Conservation (phyloP, 2,888 invertebrate genomes). For the Napeogenes sylphis region DNA sequence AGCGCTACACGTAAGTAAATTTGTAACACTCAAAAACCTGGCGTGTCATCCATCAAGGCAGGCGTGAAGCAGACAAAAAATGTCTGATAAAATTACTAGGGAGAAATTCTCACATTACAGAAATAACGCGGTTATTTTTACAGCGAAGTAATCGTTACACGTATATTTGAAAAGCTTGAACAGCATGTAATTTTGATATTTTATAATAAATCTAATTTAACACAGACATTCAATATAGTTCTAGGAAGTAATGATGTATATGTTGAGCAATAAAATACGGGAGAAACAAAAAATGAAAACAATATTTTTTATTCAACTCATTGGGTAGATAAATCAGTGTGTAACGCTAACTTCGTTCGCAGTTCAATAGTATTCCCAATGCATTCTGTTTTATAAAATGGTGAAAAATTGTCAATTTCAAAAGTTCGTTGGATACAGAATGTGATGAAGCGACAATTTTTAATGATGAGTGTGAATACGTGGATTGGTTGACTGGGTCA, state of each 20-base stretch:
- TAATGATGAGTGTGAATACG: slow-evolving; percentile 4
- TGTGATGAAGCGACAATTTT: slow-evolving; percentile 7
- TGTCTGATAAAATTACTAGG: slow-evolving; percentile 30
- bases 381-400: slow-evolving; percentile 7
- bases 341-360: background rate
- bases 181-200: no score
- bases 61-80: slow-evolving; percentile 28
- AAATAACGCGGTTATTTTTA: slow-evolving; percentile 36
- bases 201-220: no score
- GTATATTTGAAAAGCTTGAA: slow-evolving; percentile 23
- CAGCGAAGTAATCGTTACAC: slow-evolving; percentile 37
- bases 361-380: slow-evolving; percentile 3
- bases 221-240: background rate
- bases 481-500: slow-evolving; percentile 1
- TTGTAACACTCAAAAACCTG: slow-evolving; percentile 24
- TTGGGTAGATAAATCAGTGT: slow-evolving; percentile 4
- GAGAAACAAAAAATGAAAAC: background rate
- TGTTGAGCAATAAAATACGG: slow-evolving; percentile 10
- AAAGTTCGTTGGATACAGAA: background rate
- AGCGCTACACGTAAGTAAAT: slow-evolving; percentile 14
- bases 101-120: slow-evolving; percentile 35
- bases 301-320: slow-evolving; percentile 3
- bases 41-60: slow-evolving; percentile 33
- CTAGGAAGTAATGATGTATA: background rate
- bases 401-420: slow-evolving; percentile 8